Evolutionary conservation across 2,888 invertebrate species (phyloP).

Genomic region (Seira musarum): DNA sequence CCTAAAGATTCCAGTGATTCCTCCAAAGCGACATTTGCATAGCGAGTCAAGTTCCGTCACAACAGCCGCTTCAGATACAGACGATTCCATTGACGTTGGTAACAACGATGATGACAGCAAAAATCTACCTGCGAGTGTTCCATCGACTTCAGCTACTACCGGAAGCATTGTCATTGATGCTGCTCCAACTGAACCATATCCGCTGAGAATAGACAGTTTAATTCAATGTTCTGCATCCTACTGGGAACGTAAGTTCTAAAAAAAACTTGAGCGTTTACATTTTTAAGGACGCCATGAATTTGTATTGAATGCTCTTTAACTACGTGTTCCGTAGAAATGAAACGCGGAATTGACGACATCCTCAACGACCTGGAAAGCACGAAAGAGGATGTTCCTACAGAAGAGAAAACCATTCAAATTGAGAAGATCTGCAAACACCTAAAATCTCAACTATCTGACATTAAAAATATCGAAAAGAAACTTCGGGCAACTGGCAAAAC

Average conservation of each 20-base stretch:
- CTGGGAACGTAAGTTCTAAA: constrained; percentile 42
- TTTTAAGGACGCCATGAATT: constrained; percentile 4
- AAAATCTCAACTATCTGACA: constrained; percentile 40
- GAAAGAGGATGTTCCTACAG: constrained; percentile 43
- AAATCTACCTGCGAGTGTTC: neutral
- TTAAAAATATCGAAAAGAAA: constrained; percentile 42
- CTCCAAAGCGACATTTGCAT: constrained; percentile 14
- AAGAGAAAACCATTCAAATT: constrained; percentile 25
- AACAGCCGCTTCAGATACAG: constrained; percentile 28
- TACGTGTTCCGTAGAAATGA: constrained; percentile 27
- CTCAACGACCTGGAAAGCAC: constrained; percentile 37
- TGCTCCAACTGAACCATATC: constrained; percentile 20
- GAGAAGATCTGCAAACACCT: constrained; percentile 40
- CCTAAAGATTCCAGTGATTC: constrained; percentile 46
- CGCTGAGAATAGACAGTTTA: constrained; percentile 32
- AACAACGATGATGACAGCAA: neutral
- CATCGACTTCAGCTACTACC: neutral
- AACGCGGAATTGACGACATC: constrained; percentile 39
- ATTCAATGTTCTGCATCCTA: constrained; percentile 34
- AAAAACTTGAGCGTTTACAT: neutral
- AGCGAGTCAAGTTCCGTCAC: constrained; percentile 36
- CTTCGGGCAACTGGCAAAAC: constrained; percentile 30
- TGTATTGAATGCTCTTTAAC: neutral
- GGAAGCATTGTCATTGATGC: neutral
- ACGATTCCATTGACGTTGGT: constrained; percentile 22